Conservation (phyloP, 2,888 invertebrate species). For the Catonia carolina region DNA sequence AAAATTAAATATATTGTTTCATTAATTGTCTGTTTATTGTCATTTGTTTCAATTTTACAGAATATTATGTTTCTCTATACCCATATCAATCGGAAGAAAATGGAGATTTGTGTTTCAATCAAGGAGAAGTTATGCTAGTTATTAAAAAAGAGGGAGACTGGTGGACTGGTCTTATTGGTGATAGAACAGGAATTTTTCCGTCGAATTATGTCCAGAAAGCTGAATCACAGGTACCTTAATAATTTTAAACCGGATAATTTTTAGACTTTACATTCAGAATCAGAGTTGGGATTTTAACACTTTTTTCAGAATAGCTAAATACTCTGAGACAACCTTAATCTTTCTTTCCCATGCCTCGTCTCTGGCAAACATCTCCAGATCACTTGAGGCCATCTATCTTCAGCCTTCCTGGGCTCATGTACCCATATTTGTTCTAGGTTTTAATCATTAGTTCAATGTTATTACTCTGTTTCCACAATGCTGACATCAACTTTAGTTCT, state of each 20-base stretch:
- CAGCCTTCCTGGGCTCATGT: too few species aligned
- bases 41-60: too few species aligned
- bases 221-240: slow-evolving; percentile 43
- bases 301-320: background rate
- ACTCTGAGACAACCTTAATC: background rate
- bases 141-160: slow-evolving; percentile 90
- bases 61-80: slow-evolving; percentile 83
- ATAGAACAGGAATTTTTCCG: slow-evolving; percentile 88
- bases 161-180: slow-evolving; percentile 92
- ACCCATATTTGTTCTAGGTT: too few species aligned
- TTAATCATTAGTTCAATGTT: too few species aligned
- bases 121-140: slow-evolving; percentile 79
- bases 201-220: slow-evolving; percentile 89
- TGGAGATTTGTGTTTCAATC: slow-evolving; percentile 84
- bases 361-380: too few species aligned
- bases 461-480: too few species aligned
- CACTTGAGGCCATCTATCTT: too few species aligned
- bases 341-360: too few species aligned
- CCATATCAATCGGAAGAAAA: slow-evolving; percentile 82
- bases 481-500: too few species aligned
- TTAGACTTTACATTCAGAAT: too few species aligned
- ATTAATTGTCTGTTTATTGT: too few species aligned
- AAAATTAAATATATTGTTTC: too few species aligned
- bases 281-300: slow-evolving; percentile 3
- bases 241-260: background rate